Conservation (phyloP, 2,888 invertebrate species). For the Pachydiplax longipennis region DNA sequence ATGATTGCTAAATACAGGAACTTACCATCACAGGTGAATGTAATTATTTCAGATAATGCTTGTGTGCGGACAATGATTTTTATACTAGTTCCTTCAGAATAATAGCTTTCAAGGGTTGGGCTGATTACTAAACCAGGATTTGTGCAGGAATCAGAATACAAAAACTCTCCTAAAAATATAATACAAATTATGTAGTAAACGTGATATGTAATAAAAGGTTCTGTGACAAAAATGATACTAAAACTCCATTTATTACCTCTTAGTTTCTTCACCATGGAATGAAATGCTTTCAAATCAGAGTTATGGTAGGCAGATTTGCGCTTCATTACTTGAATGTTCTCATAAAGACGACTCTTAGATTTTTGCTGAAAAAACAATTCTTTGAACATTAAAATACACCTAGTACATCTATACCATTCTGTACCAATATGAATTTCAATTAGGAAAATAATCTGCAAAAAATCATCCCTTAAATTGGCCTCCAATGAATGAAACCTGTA, state of each 20-base stretch:
- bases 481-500: no score
- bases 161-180: conserved; percentile 70
- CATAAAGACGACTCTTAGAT: conserved; percentile 71
- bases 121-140: conserved; percentile 92
- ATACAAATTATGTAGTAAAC: conserved; percentile 47
- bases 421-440: neutral
- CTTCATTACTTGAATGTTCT: conserved; percentile 71
- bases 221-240: conserved; percentile 23
- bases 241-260: conserved; percentile 65
- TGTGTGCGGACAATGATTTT: conserved; percentile 76
- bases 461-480: no score
- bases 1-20: conserved; percentile 36
- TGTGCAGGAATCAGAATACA: conserved; percentile 75
- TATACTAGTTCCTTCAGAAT: conserved; percentile 83
- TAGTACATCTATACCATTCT: neutral
- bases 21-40: conserved; percentile 92
- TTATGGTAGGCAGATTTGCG: conserved; percentile 72
- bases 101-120: conserved; percentile 81
- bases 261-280: conserved; percentile 80
- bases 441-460: neutral
- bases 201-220: neutral
- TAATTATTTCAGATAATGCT: conserved; percentile 67
- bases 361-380: conserved; percentile 58
- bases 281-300: conserved; percentile 81
- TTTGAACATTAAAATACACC: no score